Evolutionary conservation across 2,888 invertebrate species (phyloP).

Genomic region (Drosophila prolongata): DNA sequence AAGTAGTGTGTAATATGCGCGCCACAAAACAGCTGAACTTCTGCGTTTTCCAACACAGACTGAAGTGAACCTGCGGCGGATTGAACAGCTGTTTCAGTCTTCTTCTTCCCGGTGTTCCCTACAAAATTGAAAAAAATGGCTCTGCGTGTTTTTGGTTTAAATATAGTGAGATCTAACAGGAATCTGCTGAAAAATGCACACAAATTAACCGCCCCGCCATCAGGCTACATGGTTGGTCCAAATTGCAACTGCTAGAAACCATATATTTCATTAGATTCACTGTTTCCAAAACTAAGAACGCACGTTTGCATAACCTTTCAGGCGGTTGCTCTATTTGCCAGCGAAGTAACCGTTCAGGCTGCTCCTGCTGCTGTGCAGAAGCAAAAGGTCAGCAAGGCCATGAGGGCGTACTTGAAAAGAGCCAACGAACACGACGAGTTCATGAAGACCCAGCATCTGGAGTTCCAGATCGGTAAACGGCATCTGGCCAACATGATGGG

Average conservation of each 20-base stretch:
- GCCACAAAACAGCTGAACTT: background rate
- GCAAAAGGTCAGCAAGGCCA: slow-evolving; percentile 92
- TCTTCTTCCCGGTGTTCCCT: slow-evolving; percentile 37
- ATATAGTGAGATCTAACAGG: slow-evolving; percentile 78
- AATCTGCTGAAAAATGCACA: slow-evolving; percentile 67
- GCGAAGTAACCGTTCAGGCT: slow-evolving; percentile 80
- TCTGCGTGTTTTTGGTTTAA: slow-evolving; percentile 76
- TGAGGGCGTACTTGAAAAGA: slow-evolving; percentile 94
- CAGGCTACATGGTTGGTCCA: slow-evolving; percentile 52
- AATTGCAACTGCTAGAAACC: background rate
- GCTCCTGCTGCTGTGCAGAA: slow-evolving; percentile 83
- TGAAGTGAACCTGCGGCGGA: background rate
- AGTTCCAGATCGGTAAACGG: slow-evolving; percentile 95
- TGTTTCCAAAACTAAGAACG: no score
- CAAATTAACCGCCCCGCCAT: slow-evolving; percentile 37
- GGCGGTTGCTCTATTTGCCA: slow-evolving; percentile 58
- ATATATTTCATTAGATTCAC: background rate
- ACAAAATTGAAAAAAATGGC: slow-evolving; percentile 59
- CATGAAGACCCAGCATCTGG: slow-evolving; percentile 90
- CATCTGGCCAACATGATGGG: slow-evolving; percentile 99
- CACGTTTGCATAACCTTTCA: slow-evolving; percentile 68
- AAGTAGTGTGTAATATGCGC: background rate
- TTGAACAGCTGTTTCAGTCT: slow-evolving; percentile 56
- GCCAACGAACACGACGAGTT: slow-evolving; percentile 93
- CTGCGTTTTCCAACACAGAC: slow-evolving; percentile 7